Evolutionary conservation across 64 coral and sea anemone species (phyloP), one percentile per base, ranked within the genome.

Genomic region (Montipora foliosa): DNA sequence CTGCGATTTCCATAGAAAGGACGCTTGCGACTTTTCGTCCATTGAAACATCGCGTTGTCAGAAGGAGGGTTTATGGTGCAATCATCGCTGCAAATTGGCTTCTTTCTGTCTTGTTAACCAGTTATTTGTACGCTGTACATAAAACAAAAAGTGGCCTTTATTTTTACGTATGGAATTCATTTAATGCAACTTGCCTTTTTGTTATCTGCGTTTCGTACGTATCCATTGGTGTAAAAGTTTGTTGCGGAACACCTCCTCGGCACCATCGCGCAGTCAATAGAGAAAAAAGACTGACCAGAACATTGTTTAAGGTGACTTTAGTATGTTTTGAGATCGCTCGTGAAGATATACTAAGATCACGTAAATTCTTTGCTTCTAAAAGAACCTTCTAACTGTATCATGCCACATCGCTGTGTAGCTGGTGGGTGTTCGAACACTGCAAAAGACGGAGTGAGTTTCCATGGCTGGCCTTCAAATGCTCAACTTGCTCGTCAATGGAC

Each of bases 271-370:
- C 78, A 29, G 21, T 50, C 50, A 59, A 9, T 57, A 80, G 51
- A 57, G 78, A 80, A 80, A 80, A 20, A 57, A 80, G 57, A 80
- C 78, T 80, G 78, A 57, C 78, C 17, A 24, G 4, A 19, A 80
- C 78, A 80, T 55, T 80, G 78, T 80, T 80, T 2, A 80, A 57
- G 2, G 49, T 29, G 19, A 80, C 49, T 9, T 6, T 59, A 10
- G 17, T 80, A 12, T n/a, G n/a, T n/a, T n/a, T n/a, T n/a, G n/a
- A n/a, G n/a, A n/a, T n/a, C n/a, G n/a, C n/a, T n/a, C n/a, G n/a
- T 80, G n/a, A n/a, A n/a, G n/a, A n/a, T n/a, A n/a, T n/a, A n/a
- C n/a, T n/a, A n/a, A n/a, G n/a, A n/a, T n/a, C n/a, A n/a, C n/a
- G n/a, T n/a, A n/a, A n/a, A n/a, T n/a, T n/a, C n/a, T n/a, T n/a